These are phyloP conservation scores for Tupaia chinensis DNA, from an alignment of 2,113 vertebrate species.

Conservation along the genomic window DNA sequence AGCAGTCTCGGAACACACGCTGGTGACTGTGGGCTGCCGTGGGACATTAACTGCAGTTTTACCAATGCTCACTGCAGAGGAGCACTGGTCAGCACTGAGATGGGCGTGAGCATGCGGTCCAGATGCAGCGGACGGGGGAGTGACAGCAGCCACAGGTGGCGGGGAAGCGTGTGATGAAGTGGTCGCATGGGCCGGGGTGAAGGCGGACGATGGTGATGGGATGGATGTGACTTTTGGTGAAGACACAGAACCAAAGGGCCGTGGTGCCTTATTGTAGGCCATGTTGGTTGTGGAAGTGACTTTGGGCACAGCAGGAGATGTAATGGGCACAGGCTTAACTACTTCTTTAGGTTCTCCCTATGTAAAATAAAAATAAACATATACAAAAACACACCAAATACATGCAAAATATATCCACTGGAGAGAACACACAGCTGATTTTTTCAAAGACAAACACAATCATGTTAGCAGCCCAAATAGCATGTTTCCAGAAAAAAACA, in stretches of 20 bases:
- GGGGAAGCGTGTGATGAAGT: constrained; percentile 83
- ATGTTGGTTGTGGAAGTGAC: constrained; percentile 84
- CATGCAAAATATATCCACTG: constrained; percentile 86
- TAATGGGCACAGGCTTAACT: constrained; percentile 95
- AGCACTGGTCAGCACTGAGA: constrained; percentile 85
- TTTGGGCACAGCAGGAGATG: constrained; percentile 90
- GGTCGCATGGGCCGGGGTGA: constrained; percentile 91
- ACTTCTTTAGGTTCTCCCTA: constrained; percentile 94
- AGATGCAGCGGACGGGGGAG: constrained; percentile 72
- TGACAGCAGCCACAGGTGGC: constrained; percentile 82
- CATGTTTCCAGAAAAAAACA: constrained; percentile 49
- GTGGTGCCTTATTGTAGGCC: constrained; percentile 94
- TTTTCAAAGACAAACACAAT: constrained; percentile 32
- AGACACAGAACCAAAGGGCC: constrained; percentile 92
- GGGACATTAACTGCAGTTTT: constrained; percentile 92
- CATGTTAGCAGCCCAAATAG: constrained; percentile 63
- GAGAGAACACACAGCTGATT: constrained; percentile 39
- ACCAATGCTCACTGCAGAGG: constrained; percentile 85
- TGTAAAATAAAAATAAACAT: constrained; percentile 88
- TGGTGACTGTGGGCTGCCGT: constrained; percentile 91
- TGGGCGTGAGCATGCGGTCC: constrained; percentile 88
- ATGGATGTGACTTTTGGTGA: constrained; percentile 94
- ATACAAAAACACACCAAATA: constrained; percentile 87
- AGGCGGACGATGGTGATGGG: constrained; percentile 95
- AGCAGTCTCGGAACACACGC: constrained; percentile 91